Evolutionary conservation across 2,797 vertebrate species (phyloP).

Genomic region (Alca torda): DNA sequence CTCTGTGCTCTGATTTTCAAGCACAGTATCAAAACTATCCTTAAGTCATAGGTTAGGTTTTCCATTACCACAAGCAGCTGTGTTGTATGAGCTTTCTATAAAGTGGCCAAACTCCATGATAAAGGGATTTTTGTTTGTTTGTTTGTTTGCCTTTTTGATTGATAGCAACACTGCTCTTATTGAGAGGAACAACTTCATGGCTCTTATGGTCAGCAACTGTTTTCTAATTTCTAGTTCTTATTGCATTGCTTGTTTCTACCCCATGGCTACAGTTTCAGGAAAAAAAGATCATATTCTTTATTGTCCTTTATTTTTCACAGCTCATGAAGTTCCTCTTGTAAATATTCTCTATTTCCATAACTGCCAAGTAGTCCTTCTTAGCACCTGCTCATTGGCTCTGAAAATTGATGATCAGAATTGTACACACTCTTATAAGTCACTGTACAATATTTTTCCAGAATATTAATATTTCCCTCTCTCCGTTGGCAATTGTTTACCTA

Average conservation of each 20-base stretch:
- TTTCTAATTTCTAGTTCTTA: background rate
- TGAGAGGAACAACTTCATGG: background rate
- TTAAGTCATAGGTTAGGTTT: background rate
- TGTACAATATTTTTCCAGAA: background rate
- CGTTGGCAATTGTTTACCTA: background rate
- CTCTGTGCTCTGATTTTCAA: background rate
- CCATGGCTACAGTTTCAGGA: background rate
- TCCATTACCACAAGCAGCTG: background rate
- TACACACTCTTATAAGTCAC: background rate
- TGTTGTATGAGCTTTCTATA: background rate
- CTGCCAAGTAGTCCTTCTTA: background rate
- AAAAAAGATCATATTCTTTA: background rate
- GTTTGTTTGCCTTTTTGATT: background rate
- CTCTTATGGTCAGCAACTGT: background rate
- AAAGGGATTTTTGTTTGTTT: background rate
- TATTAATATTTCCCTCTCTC: background rate
- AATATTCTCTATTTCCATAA: background rate
- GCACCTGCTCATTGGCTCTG: background rate
- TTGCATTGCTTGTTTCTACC: background rate
- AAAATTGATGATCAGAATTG: slow-evolving; percentile 3
- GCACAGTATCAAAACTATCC: background rate
- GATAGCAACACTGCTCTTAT: background rate
- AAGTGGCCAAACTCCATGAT: background rate
- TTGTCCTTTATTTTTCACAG: background rate
- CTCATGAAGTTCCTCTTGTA: background rate